A percentile compares a stretch with the other conserved stretches of the same genome.
These are phyloP conservation scores for Tenthredo distinguenda DNA, from an alignment of 2,888 invertebrate species.

Conservation along the genomic window DNA sequence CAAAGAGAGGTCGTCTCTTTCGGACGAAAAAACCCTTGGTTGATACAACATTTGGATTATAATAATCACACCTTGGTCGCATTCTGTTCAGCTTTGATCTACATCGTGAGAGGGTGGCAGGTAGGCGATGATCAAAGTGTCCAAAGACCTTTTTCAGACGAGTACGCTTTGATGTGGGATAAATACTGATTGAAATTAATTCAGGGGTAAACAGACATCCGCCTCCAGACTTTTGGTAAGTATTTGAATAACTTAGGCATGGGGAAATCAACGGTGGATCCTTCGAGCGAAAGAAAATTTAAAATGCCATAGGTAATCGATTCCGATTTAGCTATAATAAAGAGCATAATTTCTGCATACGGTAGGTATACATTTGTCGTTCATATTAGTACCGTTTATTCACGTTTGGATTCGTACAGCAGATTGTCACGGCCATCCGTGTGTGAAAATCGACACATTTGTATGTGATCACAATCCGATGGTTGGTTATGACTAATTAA, in stretches of 20 bases:
- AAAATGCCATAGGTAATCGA: neutral
- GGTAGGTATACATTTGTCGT: neutral
- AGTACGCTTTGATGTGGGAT: neutral
- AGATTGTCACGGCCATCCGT: neutral
- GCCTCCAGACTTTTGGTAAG: neutral
- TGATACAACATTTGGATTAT: neutral
- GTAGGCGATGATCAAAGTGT: conserved; percentile 14
- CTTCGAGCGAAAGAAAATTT: neutral
- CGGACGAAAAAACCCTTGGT: neutral
- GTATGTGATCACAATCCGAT: neutral
- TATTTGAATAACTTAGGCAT: conserved; percentile 2
- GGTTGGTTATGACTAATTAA: neutral
- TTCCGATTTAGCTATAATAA: neutral
- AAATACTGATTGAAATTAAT: conserved; percentile 2
- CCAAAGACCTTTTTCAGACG: neutral
- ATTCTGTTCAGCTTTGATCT: conserved; percentile 7
- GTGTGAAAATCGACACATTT: conserved; percentile 20
- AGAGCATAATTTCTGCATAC: neutral
- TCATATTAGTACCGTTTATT: neutral
- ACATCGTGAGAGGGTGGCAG: neutral
- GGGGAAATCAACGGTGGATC: neutral
- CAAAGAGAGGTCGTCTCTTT: neutral
- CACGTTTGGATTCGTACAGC: conserved; percentile 18
- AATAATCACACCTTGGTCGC: neutral
- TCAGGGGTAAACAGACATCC: neutral